These are phyloP conservation scores for Gonatopus flavifemur DNA, from an alignment of 1,140 invertebrate genomes.

Conservation along the genomic window DNA sequence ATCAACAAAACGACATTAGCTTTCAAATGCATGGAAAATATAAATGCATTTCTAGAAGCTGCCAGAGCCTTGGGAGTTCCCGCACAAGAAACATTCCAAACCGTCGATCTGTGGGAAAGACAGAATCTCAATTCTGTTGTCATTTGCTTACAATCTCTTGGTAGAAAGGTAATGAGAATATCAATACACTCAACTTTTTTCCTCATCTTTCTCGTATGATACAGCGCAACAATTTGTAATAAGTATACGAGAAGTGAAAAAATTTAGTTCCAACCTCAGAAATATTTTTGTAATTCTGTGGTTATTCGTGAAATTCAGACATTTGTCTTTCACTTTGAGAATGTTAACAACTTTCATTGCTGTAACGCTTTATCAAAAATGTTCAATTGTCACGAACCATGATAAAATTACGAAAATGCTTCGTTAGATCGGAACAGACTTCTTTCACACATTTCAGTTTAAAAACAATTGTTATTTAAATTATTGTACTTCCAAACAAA, in stretches of 20 bases:
- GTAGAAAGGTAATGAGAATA: slow-evolving; percentile 77
- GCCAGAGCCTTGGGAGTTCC: slow-evolving; percentile 89
- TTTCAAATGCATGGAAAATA: slow-evolving; percentile 99
- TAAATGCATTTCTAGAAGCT: slow-evolving; percentile 88
- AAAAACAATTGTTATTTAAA: too few relatives aligned
- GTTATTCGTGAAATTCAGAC: too few relatives aligned
- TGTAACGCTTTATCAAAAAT: too few relatives aligned
- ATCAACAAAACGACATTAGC: slow-evolving; percentile 85
- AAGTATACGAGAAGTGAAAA: slow-evolving; percentile 2
- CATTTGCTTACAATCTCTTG: slow-evolving; percentile 90
- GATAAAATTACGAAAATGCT: too few relatives aligned
- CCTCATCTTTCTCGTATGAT: too few relatives aligned
- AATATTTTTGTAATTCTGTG: slow-evolving; percentile 11
- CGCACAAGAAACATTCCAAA: slow-evolving; percentile 94
- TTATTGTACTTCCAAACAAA: too few relatives aligned
- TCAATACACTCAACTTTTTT: background rate
- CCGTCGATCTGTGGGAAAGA: slow-evolving; percentile 92
- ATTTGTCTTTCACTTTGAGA: too few relatives aligned
- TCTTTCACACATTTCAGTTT: too few relatives aligned
- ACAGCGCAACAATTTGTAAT: too few relatives aligned
- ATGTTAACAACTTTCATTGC: too few relatives aligned
- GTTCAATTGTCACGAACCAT: too few relatives aligned
- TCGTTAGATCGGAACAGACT: too few relatives aligned
- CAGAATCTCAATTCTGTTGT: slow-evolving; percentile 95
- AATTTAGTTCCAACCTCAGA: slow-evolving; percentile 14